These are phyloP conservation scores for Scalopus aquaticus DNA, from an alignment of 2,113 vertebrate species.

Conservation along the genomic window DNA sequence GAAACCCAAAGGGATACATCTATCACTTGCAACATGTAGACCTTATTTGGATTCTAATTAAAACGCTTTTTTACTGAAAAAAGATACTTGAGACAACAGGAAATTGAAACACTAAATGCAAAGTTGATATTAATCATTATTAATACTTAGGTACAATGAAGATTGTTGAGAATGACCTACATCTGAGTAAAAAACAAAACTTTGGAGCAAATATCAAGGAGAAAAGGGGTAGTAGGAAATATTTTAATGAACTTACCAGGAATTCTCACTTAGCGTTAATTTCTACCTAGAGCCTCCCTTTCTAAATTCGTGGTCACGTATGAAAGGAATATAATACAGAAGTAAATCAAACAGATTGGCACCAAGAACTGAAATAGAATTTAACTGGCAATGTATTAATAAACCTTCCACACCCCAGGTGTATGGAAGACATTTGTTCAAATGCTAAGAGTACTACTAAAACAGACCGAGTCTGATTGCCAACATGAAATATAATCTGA, in stretches of 20 bases:
- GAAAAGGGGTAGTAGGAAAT: background rate
- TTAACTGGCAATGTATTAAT: constrained; percentile 63
- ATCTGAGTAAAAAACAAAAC: background rate
- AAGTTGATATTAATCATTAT: background rate
- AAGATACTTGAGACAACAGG: background rate
- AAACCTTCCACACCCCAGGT: background rate
- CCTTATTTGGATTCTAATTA: constrained; percentile 38
- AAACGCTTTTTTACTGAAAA: constrained; percentile 16
- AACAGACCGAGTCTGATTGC: constrained; percentile 40
- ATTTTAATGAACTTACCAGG: constrained; percentile 28
- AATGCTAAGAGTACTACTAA: constrained; percentile 41
- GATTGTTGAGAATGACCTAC: background rate
- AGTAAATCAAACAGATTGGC: constrained; percentile 30
- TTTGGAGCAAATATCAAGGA: background rate
- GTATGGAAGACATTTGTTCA: constrained; percentile 41
- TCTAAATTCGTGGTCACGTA: constrained; percentile 20
- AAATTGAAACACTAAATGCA: background rate
- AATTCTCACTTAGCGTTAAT: background rate
- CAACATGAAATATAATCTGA: constrained; percentile 43
- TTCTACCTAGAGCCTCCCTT: constrained; percentile 4
- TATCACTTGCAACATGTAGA: background rate
- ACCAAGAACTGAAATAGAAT: constrained; percentile 17
- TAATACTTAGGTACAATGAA: background rate
- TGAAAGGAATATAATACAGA: constrained; percentile 36
- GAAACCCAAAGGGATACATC: background rate